Conservation (phyloP, 2,113 vertebrate genomes). For the Junco hyemalis region DNA sequence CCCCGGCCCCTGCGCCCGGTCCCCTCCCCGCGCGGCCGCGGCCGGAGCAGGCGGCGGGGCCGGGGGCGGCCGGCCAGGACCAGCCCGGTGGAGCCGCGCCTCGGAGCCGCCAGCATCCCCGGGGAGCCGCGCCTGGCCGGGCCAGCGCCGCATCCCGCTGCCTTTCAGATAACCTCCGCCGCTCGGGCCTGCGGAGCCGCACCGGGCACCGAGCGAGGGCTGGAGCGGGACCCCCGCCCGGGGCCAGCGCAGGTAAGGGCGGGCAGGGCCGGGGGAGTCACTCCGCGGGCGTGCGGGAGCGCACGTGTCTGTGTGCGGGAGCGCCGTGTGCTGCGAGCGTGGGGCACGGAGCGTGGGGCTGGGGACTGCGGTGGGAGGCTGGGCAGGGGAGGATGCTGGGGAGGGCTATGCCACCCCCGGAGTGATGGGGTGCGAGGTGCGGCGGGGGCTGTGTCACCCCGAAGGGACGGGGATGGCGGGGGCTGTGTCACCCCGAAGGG, state of each 20-base stretch:
- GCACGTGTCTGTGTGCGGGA: not conserved
- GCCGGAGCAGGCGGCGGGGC: not conserved
- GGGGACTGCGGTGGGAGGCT: not conserved
- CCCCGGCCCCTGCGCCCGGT: not conserved
- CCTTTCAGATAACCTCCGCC: constrained; percentile 72
- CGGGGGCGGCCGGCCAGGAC: not conserved
- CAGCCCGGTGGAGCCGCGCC: not conserved
- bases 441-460: not conserved
- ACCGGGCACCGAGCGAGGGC: not conserved
- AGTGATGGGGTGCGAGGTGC: not conserved
- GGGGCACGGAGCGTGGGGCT: not conserved
- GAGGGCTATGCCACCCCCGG: not conserved
- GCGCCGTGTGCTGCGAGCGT: not conserved
- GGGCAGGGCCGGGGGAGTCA: not conserved
- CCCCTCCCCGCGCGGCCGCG: not conserved
- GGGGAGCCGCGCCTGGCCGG: not conserved
- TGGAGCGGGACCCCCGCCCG: not conserved
- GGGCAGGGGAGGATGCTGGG: not conserved
- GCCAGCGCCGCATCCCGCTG: constrained; percentile 44
- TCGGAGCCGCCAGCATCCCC: not conserved
- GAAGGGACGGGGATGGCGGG: not conserved
- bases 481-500: not conserved
- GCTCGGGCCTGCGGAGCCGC: not conserved
- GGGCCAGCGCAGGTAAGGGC: not conserved
- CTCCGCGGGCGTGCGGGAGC: not conserved